A percentile compares a stretch with the other conserved stretches of the same genome.
These are phyloP conservation scores for Halocaridina rubra DNA, from an alignment of 2,888 invertebrate species.

Conservation along the genomic window DNA sequence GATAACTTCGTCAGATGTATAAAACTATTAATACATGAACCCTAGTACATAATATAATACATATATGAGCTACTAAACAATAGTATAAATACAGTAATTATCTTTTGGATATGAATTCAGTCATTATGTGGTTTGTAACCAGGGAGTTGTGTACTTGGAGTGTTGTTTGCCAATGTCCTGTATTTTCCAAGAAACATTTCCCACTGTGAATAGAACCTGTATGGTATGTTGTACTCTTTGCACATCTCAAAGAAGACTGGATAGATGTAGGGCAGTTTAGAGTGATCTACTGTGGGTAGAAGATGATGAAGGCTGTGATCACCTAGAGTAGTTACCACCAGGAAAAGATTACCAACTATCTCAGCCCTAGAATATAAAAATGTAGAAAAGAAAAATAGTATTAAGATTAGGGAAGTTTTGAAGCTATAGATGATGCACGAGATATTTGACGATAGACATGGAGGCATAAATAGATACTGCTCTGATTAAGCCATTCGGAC, in stretches of 20 bases:
- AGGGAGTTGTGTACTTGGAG: conserved; percentile 32
- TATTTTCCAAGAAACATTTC: conserved; percentile 78
- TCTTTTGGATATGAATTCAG: neutral
- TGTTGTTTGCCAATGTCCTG: conserved; percentile 71
- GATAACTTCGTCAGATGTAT: too few species aligned
- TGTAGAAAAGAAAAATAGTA: too few species aligned
- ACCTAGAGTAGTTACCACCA: conserved; percentile 80
- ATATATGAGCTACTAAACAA: neutral
- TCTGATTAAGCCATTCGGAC: too few species aligned
- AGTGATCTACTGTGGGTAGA: conserved; percentile 83
- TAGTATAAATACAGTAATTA: neutral
- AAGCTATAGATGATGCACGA: too few species aligned
- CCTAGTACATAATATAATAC: neutral
- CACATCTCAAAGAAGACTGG: conserved; percentile 76
- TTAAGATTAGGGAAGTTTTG: too few species aligned
- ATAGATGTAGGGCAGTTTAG: conserved; percentile 76
- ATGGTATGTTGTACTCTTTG: conserved; percentile 74
- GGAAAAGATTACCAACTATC: conserved; percentile 75
- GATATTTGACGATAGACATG: too few species aligned
- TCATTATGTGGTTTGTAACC: neutral
- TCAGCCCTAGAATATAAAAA: conserved; percentile 71
- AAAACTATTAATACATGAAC: neutral
- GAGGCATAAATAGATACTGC: too few species aligned
- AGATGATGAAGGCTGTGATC: conserved; percentile 84
- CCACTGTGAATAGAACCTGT: conserved; percentile 70